phyloP scores from a whole-genome alignment of 1,140 invertebrate genomes.

The Ylistrum balloti region DNA sequence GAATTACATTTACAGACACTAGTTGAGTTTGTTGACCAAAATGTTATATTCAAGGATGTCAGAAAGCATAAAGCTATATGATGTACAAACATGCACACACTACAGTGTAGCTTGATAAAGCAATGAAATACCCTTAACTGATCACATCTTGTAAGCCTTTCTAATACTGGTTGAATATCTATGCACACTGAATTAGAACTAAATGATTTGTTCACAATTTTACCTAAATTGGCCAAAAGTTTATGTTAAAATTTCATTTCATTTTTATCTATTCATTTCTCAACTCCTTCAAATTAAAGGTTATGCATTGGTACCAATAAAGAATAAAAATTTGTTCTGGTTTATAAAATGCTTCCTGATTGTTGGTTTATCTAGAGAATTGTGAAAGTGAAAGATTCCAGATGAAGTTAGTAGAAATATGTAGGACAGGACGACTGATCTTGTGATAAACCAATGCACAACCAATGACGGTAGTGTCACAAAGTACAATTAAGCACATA shows the following conservation, averaged over 20 bases:
- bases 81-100: not conserved
- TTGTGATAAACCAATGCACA: not conserved
- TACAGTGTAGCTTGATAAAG: not conserved
- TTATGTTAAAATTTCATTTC: not conserved
- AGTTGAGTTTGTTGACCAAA: not conserved
- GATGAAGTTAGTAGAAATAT: not conserved
- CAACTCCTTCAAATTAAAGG: not conserved
- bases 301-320: not conserved
- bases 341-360: no score
- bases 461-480: not conserved
- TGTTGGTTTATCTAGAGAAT: no score
- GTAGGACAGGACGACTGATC: not conserved
- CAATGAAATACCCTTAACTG: not conserved
- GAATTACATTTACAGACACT: not conserved
- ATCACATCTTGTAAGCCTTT: not conserved
- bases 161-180: not conserved
- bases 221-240: no score
- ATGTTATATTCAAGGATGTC: not conserved
- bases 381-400: not conserved
- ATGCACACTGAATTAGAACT: not conserved
- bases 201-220: no score
- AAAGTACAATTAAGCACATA: not conserved
- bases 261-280: not conserved
- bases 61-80: conserved; percentile 8
- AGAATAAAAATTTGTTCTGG: no score